These are phyloP conservation scores for Toxotes chatareus DNA, from an alignment of 2,113 vertebrate genomes.

Conservation along the genomic window DNA sequence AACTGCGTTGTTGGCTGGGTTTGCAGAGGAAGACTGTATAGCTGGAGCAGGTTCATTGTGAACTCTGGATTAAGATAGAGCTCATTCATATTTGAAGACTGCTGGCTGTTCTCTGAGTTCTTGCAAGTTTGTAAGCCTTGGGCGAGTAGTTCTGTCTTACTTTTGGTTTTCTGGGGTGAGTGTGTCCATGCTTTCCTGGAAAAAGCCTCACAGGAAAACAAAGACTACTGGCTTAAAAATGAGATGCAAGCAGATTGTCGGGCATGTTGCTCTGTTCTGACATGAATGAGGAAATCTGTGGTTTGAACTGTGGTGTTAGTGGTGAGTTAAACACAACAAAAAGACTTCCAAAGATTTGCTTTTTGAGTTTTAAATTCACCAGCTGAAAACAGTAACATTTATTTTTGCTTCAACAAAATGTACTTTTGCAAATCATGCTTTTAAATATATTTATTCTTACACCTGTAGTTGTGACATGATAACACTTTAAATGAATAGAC, in stretches of 20 bases:
- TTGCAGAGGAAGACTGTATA: not conserved
- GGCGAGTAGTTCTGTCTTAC: not conserved
- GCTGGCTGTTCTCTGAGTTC: not conserved
- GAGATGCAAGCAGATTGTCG: slow-evolving; percentile 6
- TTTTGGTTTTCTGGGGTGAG: slow-evolving; percentile 7
- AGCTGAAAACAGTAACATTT: no score
- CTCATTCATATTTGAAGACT: slow-evolving; percentile 37
- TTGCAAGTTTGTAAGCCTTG: slow-evolving; percentile 3
- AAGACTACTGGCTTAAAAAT: not conserved
- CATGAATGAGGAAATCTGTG: not conserved
- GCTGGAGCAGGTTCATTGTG: slow-evolving; percentile 13
- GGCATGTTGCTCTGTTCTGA: not conserved
- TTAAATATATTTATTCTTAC: not conserved
- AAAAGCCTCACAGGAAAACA: not conserved
- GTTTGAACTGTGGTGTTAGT: not conserved
- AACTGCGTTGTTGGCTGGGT: slow-evolving; percentile 3
- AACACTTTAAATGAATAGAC: not conserved
- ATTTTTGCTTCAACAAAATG: not conserved
- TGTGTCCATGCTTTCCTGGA: not conserved
- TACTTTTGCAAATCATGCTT: not conserved
- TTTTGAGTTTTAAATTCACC: not conserved
- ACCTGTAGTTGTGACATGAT: not conserved
- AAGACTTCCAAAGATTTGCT: not conserved
- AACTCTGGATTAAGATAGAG: slow-evolving; percentile 28
- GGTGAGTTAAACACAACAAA: not conserved